Base-by-base conservation (phyloP, 2,888 invertebrate genomes). In the Heliconius hortense region DNA sequence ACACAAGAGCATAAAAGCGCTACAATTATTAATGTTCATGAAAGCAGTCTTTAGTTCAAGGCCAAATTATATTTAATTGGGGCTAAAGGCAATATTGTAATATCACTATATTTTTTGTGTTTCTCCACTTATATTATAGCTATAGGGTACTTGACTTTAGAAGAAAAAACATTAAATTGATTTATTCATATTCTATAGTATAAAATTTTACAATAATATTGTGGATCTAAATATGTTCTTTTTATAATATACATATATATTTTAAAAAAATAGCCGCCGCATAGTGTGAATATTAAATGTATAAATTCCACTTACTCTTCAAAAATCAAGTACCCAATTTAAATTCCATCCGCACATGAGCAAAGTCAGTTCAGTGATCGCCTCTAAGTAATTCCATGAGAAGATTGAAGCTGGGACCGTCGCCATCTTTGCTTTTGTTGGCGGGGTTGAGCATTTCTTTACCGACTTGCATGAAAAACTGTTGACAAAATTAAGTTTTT, bases 321-420 rank as follows among this genome's bases (percentile, higher is more conserved):
- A 31, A 31, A 28, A 35, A 35, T 70, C 70, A 71, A 71, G 70
- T 71, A 71, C 60, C 59, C 59, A 39, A 24, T 71, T 10, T 4
- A 60, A 59, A 31, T 56, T 48, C 26, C 15, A 43, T 70, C 11
- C 26, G 59, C 77, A 76, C 71, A 87, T 87, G 88, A 88, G 88
- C 88, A 87, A n/a, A n/a, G 31, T 8, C n/a, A 48, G 59, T 85
- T 96, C 94, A 98, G 94, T 98, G 98, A 94, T 98, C 98, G 85
- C 98, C 98, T 85, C 98, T 95, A 80, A 99, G 94, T 77, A 99
- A 95, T 94, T 99, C 99, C 97, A 99, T 98, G 81, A 99, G 95
- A 84, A 99, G 95, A 91, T 99, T 98, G 95, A 98, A 99, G 87
- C 97, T 97, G 77, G 97, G 96, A 76, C 97, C 97, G 85, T 98